These are phyloP conservation scores for Strongylocentrotus purpuratus DNA, from an alignment of 35 echinoderm and acorn worm genomes.

Conservation along the genomic window DNA sequence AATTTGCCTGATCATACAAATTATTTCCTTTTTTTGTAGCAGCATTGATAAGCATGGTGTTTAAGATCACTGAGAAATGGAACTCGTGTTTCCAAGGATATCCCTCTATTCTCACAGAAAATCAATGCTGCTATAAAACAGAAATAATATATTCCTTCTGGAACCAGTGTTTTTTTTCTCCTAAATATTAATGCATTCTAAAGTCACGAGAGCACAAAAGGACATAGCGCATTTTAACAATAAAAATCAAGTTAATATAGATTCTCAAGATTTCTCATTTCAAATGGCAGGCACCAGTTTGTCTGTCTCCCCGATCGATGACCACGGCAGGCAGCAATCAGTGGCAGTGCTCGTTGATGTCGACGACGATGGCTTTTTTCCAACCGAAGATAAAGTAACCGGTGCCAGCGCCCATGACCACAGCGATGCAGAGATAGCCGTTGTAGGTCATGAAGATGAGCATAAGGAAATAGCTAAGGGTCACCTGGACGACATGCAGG, in stretches of 20 bases:
- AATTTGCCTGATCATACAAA: no score
- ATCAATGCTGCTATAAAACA: not conserved
- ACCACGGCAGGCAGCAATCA: constrained; percentile 36
- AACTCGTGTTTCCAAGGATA: no score
- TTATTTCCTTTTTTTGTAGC: no score
- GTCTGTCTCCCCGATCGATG: not conserved
- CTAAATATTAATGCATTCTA: no score
- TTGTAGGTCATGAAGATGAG: constrained; percentile 99
- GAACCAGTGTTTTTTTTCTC: no score
- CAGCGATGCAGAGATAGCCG: constrained; percentile 85
- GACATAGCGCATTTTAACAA: not conserved
- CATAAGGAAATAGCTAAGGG: constrained; percentile 96
- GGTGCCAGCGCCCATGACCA: constrained; percentile 73
- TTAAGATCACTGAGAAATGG: no score
- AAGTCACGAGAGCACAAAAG: no score
- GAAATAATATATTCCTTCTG: not conserved
- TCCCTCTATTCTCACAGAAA: not conserved
- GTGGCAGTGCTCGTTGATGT: constrained; percentile 98
- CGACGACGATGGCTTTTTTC: constrained; percentile 87
- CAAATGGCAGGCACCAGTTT: not conserved
- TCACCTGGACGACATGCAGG: constrained; percentile 89
- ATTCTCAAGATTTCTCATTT: not conserved
- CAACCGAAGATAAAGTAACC: constrained; percentile 95
- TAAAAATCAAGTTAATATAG: not conserved
- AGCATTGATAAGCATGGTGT: no score